Percentiles rank a stretch among this genome's conserved stretches.
These are phyloP conservation scores for Drosophila testacea DNA, from an alignment of 2,888 invertebrate species.

Conservation along the genomic window DNA sequence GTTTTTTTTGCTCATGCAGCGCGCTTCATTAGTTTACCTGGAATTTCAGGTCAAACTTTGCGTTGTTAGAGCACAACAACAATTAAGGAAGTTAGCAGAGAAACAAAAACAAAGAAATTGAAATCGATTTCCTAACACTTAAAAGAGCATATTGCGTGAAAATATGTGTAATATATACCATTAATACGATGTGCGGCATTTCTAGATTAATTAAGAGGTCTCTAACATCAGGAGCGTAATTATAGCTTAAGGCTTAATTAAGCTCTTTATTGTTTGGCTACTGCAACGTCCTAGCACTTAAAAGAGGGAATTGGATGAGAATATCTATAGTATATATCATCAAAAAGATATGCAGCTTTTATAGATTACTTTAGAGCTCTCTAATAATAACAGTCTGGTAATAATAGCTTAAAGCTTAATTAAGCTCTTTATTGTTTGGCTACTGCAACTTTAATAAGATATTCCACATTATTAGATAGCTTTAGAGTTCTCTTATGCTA, in stretches of 20 bases:
- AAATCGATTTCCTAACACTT: not conserved
- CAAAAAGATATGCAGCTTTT: not conserved
- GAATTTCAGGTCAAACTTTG: conserved; percentile 69
- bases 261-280: no score
- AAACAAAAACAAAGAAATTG: conserved; percentile 23
- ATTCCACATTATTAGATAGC: no score
- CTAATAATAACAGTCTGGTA: not conserved
- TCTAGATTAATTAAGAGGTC: no score
- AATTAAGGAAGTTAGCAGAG: conserved; percentile 26
- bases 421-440: conserved; percentile 32
- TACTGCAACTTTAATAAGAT: conserved; percentile 12
- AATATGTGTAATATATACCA: no score
- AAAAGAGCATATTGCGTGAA: not conserved
- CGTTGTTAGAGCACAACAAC: conserved; percentile 22
- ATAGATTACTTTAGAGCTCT: not conserved
- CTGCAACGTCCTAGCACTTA: no score
- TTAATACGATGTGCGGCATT: no score
- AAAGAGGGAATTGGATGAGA: no score
- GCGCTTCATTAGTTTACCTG: conserved; percentile 70
- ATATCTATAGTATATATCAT: not conserved
- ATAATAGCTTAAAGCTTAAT: conserved; percentile 9
- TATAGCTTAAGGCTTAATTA: no score
- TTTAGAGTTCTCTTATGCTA: no score
- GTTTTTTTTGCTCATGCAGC: conserved; percentile 44
- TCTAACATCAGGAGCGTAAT: no score